phyloP scores from a whole-genome alignment of 2,113 vertebrate genomes.

The Triplophysa dalaica region DNA sequence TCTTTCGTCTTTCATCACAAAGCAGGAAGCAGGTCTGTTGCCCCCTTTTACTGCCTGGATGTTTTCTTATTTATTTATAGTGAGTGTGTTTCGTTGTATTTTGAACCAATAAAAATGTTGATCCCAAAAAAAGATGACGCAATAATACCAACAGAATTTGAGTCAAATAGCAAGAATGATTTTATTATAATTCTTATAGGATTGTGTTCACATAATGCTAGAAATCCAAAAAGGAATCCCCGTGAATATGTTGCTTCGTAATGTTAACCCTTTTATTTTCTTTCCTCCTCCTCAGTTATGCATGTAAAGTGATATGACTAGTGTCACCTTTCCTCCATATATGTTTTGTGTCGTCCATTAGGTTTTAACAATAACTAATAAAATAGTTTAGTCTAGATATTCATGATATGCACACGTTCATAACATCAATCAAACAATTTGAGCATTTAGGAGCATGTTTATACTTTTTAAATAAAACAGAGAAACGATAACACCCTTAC shows the following conservation, averaged over 20 bases:
- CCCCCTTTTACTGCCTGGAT: too few relatives aligned
- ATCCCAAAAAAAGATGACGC: too few relatives aligned
- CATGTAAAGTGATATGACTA: constrained; percentile 18
- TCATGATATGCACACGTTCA: not conserved
- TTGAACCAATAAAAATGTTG: too few relatives aligned
- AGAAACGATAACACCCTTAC: not conserved
- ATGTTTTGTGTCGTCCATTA: not conserved
- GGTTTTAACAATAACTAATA: not conserved
- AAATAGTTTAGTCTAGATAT: not conserved
- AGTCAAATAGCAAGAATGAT: too few relatives aligned
- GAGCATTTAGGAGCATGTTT: not conserved
- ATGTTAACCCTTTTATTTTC: not conserved
- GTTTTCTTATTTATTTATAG: too few relatives aligned
- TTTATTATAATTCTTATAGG: too few relatives aligned
- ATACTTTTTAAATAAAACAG: not conserved
- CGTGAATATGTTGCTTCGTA: not conserved
- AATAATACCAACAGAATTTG: too few relatives aligned
- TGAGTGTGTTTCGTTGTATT: too few relatives aligned
- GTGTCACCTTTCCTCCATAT: not conserved
- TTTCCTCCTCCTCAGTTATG: not conserved
- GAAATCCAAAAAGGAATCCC: too few relatives aligned
- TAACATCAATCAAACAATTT: not conserved
- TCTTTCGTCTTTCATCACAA: too few relatives aligned
- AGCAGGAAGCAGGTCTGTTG: too few relatives aligned
- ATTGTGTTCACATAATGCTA: too few relatives aligned